Conservation (phyloP, 1,140 invertebrate species). For the Teleopsis dalmanni region DNA sequence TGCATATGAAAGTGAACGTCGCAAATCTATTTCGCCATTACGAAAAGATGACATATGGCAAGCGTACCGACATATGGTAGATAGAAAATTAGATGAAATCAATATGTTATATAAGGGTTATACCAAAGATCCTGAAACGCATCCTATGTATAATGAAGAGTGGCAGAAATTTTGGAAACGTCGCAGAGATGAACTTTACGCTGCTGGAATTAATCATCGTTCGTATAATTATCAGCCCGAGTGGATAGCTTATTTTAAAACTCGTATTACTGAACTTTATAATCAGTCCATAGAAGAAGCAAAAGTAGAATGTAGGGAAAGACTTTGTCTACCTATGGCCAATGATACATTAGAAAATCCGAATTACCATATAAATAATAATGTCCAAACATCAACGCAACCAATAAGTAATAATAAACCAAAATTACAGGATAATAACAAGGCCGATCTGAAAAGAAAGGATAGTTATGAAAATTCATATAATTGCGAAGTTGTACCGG, state of each 20-base stretch:
- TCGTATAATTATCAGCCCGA: slow-evolving; percentile 77
- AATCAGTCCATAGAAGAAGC: slow-evolving; percentile 45
- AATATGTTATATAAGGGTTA: slow-evolving; percentile 23
- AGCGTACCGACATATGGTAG: slow-evolving; percentile 34
- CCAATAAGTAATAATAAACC: background rate
- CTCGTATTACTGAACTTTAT: slow-evolving; percentile 66
- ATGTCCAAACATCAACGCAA: background rate
- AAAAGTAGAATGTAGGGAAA: slow-evolving; percentile 39
- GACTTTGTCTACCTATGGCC: slow-evolving; percentile 27
- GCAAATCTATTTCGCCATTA: slow-evolving; percentile 27
- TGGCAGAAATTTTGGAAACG: slow-evolving; percentile 73
- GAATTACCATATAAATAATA: slow-evolving; percentile 27
- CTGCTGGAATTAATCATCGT: slow-evolving; percentile 58
- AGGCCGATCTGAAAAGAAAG: background rate
- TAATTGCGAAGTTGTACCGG: slow-evolving; percentile 47
- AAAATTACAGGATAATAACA: background rate
- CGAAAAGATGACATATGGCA: slow-evolving; percentile 32
- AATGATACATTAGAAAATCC: slow-evolving; percentile 20
- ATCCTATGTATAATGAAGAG: slow-evolving; percentile 71
- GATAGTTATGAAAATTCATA: background rate
- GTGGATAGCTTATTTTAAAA: slow-evolving; percentile 75
- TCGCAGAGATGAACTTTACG: slow-evolving; percentile 31
- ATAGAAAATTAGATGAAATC: slow-evolving; percentile 26
- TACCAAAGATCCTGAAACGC: slow-evolving; percentile 64
- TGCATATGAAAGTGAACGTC: slow-evolving; percentile 3